Evolutionary conservation across 2,113 vertebrate genomes (phyloP).

Genomic region (Xenopus tropicalis): DNA sequence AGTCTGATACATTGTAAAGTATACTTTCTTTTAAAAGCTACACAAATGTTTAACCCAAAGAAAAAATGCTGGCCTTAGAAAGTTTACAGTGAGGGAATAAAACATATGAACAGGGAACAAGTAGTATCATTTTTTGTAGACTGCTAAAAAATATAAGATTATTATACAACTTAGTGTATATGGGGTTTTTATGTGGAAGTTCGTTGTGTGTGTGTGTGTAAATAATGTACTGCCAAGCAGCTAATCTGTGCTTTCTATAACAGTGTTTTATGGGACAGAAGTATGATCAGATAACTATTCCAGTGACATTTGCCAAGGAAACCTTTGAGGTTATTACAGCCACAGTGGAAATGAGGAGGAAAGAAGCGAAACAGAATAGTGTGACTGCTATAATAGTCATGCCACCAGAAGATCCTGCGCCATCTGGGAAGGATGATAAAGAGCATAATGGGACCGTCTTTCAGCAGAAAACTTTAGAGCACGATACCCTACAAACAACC

Average conservation of each 20-base stretch:
- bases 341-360: constrained; percentile 45
- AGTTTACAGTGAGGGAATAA: too few relatives aligned
- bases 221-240: too few relatives aligned
- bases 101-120: too few relatives aligned
- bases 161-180: too few relatives aligned
- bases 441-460: constrained; percentile 9
- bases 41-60: too few relatives aligned
- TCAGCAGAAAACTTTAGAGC: constrained; percentile 13
- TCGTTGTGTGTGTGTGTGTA: too few relatives aligned
- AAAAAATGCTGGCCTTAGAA: too few relatives aligned
- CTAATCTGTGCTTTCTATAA: neutral
- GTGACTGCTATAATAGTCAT: neutral
- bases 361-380: constrained; percentile 36
- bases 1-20: too few relatives aligned
- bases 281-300: constrained; percentile 51
- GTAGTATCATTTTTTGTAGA: too few relatives aligned
- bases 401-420: constrained; percentile 29
- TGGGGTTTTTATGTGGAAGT: too few relatives aligned
- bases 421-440: constrained; percentile 10
- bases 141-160: too few relatives aligned
- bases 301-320: constrained; percentile 52
- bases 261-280: constrained; percentile 59
- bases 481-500: constrained; percentile 29
- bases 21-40: too few relatives aligned
- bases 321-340: constrained; percentile 55